Conservation (phyloP, 2,797 vertebrate species). For the Galagoides demidoff region DNA sequence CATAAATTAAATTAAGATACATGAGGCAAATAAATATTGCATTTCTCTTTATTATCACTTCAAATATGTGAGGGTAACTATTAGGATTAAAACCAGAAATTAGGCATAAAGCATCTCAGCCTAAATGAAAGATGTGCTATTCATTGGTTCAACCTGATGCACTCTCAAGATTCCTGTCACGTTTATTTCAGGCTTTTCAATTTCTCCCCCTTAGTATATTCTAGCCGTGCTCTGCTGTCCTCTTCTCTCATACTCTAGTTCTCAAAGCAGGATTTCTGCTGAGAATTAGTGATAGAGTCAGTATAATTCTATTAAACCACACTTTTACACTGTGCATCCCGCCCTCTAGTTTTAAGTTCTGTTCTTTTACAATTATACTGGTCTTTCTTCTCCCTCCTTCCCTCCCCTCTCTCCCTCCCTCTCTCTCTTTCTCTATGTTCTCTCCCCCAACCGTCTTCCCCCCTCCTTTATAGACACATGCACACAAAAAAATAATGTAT, state of each 20-base stretch:
- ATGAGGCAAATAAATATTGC: constrained; percentile 73
- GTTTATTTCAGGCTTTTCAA: constrained; percentile 35
- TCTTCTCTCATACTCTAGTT: not conserved
- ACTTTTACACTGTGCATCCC: not conserved
- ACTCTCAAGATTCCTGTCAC: constrained; percentile 55
- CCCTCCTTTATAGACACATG: not conserved
- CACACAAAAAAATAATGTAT: not conserved
- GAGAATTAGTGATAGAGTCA: not conserved
- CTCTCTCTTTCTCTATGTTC: not conserved
- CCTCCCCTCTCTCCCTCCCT: too few species aligned
- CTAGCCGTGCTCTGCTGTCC: not conserved
- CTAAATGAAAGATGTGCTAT: constrained; percentile 48
- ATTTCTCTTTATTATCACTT: constrained; percentile 77
- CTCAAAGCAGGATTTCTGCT: constrained; percentile 16
- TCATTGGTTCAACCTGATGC: constrained; percentile 9
- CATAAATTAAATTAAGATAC: constrained; percentile 83
- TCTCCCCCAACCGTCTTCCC: not conserved
- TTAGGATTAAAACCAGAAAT: constrained; percentile 73
- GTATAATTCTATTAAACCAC: not conserved
- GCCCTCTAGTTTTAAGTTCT: not conserved
- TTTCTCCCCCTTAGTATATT: not conserved
- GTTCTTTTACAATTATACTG: not conserved
- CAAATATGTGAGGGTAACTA: constrained; percentile 48
- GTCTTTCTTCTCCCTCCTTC: not conserved
- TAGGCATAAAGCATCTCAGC: constrained; percentile 55